These are phyloP conservation scores for Drosophila bunnanda DNA, from an alignment of 2,888 invertebrate genomes.

Conservation along the genomic window DNA sequence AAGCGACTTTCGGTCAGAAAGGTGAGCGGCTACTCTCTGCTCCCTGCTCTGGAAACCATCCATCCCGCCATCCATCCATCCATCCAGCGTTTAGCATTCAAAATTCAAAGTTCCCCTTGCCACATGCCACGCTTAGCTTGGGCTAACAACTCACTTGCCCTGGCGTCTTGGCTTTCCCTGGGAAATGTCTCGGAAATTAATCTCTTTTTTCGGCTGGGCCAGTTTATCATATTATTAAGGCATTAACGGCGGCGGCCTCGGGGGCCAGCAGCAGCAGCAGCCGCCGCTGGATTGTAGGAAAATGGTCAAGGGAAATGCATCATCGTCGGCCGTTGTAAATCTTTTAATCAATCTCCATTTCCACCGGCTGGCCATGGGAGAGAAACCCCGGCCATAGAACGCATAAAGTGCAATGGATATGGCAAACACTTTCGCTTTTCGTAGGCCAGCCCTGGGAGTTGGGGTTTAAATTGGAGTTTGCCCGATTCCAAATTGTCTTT, in stretches of 20 bases:
- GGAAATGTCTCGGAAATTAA: slow-evolving; percentile 42
- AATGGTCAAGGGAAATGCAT: slow-evolving; percentile 52
- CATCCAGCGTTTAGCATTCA: slow-evolving; percentile 22
- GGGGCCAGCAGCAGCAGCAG: slow-evolving; percentile 22
- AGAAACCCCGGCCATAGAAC: slow-evolving; percentile 24
- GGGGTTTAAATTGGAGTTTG: slow-evolving; percentile 24
- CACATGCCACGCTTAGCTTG: slow-evolving; percentile 42
- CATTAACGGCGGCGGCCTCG: slow-evolving; percentile 33
- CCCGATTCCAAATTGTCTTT: slow-evolving; percentile 49
- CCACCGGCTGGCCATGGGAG: slow-evolving; percentile 16
- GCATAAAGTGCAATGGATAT: slow-evolving; percentile 23
- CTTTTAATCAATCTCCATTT: slow-evolving; percentile 49
- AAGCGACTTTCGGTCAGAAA: slow-evolving; percentile 46
- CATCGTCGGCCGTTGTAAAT: slow-evolving; percentile 31
- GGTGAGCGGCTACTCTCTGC: slow-evolving; percentile 47
- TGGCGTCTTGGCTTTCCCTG: slow-evolving; percentile 27
- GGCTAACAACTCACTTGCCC: slow-evolving; percentile 42
- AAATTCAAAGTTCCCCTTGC: slow-evolving; percentile 35
- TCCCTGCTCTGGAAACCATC: slow-evolving; percentile 29
- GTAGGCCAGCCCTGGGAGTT: slow-evolving; percentile 12
- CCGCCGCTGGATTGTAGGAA: slow-evolving; percentile 20
- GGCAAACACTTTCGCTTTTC: slow-evolving; percentile 53
- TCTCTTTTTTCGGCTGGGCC: slow-evolving; percentile 37
- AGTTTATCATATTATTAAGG: slow-evolving; percentile 44
- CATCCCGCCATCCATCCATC: background rate